These are phyloP conservation scores for Callopanchax toddi DNA, from an alignment of 2,113 vertebrate genomes.

Conservation along the genomic window DNA sequence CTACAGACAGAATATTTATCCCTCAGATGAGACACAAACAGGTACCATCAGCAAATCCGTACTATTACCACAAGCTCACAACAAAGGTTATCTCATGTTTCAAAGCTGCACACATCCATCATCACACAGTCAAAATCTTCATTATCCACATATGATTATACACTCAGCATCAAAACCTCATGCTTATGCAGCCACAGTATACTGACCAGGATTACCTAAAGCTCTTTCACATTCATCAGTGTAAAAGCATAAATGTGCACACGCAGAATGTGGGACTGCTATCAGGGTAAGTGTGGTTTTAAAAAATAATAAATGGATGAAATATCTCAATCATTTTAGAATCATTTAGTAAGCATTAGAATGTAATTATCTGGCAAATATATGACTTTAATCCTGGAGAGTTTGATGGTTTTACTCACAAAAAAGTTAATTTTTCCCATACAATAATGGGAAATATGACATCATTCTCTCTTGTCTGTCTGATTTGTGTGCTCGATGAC, in stretches of 20 bases:
- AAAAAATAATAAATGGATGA: no score
- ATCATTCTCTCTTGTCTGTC: neutral
- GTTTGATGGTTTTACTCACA: no score
- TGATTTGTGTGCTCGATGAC: neutral
- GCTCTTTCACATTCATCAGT: slow-evolving; percentile 21
- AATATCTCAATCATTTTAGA: no score
- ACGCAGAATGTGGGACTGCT: neutral
- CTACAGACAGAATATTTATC: slow-evolving; percentile 9
- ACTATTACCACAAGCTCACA: slow-evolving; percentile 21
- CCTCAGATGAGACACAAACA: slow-evolving; percentile 27
- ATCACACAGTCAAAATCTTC: neutral
- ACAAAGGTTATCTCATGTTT: slow-evolving; percentile 14
- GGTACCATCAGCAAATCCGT: slow-evolving; percentile 14
- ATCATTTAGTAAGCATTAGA: neutral
- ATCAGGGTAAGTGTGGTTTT: neutral
- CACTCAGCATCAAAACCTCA: slow-evolving; percentile 15
- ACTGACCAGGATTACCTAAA: neutral
- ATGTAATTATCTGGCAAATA: no score
- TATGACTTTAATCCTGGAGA: no score
- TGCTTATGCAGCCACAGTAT: neutral
- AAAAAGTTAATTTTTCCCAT: no score
- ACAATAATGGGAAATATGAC: no score
- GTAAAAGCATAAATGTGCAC: neutral
- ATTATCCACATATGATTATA: slow-evolving; percentile 32
- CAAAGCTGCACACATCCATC: neutral